phyloP scores from a whole-genome alignment of 2,797 vertebrate genomes.

The Lutjanus campechanus region DNA sequence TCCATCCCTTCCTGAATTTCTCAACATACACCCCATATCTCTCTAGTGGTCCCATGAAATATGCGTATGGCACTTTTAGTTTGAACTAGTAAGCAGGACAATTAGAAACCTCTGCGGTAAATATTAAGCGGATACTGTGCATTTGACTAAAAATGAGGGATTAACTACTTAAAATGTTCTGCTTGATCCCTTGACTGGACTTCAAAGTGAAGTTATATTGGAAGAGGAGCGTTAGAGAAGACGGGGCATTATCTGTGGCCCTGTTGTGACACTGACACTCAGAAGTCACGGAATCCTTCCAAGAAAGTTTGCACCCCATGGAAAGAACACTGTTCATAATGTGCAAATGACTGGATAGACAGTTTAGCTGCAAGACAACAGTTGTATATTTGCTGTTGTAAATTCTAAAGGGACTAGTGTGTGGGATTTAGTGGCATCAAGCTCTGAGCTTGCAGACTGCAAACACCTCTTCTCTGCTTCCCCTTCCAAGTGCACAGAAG shows the following conservation, averaged over 20 bases:
- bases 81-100: constrained; percentile 72
- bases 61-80: constrained; percentile 56
- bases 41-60: constrained; percentile 59
- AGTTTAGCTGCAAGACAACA: neutral
- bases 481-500: no score
- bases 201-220: constrained; percentile 79
- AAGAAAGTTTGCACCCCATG: constrained; percentile 56
- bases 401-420: neutral
- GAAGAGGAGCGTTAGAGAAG: constrained; percentile 37
- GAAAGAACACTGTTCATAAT: constrained; percentile 11
- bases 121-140: constrained; percentile 78
- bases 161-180: constrained; percentile 78
- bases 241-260: constrained; percentile 62
- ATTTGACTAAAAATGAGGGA: constrained; percentile 76
- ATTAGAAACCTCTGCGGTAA: constrained; percentile 77
- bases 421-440: no score
- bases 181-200: constrained; percentile 79
- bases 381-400: neutral
- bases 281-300: constrained; percentile 54
- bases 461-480: no score
- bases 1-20: constrained; percentile 40
- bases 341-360: neutral
- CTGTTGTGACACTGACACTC: constrained; percentile 51
- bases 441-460: no score
- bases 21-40: constrained; percentile 30